A percentile compares a stretch with the other conserved stretches of the same genome.
Evolutionary conservation across 2,113 vertebrate genomes (phyloP).

Genomic region (Elachura formosa): DNA sequence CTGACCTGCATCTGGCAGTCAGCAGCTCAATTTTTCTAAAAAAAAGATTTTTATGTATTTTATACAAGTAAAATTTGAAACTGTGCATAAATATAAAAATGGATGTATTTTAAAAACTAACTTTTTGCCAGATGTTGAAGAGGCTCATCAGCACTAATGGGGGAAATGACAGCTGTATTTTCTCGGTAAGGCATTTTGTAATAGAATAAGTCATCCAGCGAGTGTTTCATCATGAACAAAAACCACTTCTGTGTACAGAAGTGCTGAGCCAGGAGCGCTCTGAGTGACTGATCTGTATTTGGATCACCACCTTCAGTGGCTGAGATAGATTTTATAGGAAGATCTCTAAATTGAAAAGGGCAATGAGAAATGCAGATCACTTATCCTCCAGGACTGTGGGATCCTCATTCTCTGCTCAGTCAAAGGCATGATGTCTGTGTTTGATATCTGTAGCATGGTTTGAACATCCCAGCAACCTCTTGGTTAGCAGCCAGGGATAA

Average conservation of each 20-base stretch:
- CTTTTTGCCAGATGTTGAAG: neutral
- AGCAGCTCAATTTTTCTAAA: neutral
- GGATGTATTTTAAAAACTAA: neutral
- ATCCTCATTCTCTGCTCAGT: neutral
- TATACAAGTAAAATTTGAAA: neutral
- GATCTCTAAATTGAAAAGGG: neutral
- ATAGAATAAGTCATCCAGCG: neutral
- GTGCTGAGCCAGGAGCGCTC: neutral
- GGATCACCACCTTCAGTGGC: accelerated
- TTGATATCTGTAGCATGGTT: neutral
- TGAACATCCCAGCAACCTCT: neutral
- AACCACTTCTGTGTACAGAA: neutral
- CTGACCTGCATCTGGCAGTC: neutral
- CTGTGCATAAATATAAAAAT: neutral
- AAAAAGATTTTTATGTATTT: neutral
- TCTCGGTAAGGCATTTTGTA: neutral
- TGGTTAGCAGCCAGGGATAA: neutral
- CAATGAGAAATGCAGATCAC: neutral
- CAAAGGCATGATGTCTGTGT: neutral
- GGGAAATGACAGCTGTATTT: neutral
- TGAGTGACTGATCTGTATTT: neutral
- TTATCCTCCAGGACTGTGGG: neutral
- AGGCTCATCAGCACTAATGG: neutral
- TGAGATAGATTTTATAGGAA: neutral
- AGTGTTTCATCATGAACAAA: neutral